Base-by-base conservation (phyloP, 92 coral and sea anemone species). In the Muricea muricata region DNA sequence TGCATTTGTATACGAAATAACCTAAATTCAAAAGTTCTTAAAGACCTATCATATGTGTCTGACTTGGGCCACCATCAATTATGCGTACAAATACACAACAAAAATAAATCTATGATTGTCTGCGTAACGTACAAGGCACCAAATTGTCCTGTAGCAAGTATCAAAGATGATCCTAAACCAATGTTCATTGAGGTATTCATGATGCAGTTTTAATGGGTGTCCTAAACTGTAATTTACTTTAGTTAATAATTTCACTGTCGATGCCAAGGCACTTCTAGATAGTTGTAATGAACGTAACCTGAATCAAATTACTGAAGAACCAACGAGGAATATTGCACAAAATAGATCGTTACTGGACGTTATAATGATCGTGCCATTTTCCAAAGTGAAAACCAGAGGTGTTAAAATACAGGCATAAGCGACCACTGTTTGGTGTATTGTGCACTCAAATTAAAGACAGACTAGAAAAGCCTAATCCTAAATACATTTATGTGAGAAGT, bases 191-290 rank as follows among this genome's bases (percentile, higher is more conserved):
- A n/a, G n/a, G 45, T 11, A 39, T 5, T 11, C 45, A 39, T 11
- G n/a, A 39, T 39, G 11, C 11, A 4, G 45, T 39, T 39, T 4
- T 39, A 39, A 81, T 68, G 55, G 24, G 48, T 66, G 69, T 34
- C 86, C 55, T 75, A 32, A 52, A 75, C n/a, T n/a, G n/a, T 39
- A 45, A 57, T 80, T 17, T 37, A n/a, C n/a, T n/a, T n/a, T n/a
- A n/a, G n/a, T 11, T 20, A 35, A 58, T 48, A 63, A 75, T 20
- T 50, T 52, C 13, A 63, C 75, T 60, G 28, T 81, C 10, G 65
- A 84, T 35, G 39, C 32, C 20, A 56, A 41, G 21, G 57, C 87
- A 5, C 45, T 84, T 37, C 41, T 55, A 30, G 65, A 57, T 52
- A n/a, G 60, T 33, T 84, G 58, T 54, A 18, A 32, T 9, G 54